Evolutionary conservation across 1,140 invertebrate species (phyloP).

Genomic region (Diorhabda carinulata): DNA sequence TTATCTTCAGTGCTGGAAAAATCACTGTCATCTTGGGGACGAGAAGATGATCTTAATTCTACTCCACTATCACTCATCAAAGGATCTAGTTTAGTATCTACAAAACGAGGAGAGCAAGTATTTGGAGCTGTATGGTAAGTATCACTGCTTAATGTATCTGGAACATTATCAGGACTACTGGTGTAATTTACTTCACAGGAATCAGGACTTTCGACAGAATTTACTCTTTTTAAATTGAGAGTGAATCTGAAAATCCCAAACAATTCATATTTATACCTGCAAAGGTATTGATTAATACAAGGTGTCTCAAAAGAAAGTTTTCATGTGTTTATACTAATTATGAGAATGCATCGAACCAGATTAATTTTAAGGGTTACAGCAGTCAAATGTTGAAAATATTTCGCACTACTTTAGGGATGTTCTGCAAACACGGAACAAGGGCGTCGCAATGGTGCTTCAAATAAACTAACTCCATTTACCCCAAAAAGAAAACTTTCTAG

Average conservation of each 20-base stretch:
- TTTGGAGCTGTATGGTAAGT: slow-evolving; percentile 72
- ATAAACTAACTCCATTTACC: no score
- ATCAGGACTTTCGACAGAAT: slow-evolving; percentile 38
- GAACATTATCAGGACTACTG: slow-evolving; percentile 31
- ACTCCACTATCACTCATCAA: slow-evolving; percentile 54
- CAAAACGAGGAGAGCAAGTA: slow-evolving; percentile 44
- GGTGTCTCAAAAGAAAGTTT: no score
- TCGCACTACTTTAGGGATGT: no score
- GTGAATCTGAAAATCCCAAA: slow-evolving; percentile 41
- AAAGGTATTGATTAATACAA: no score
- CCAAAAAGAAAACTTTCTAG: no score
- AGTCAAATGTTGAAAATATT: no score
- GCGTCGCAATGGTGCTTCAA: no score
- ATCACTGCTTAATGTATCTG: slow-evolving; percentile 54
- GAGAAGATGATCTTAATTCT: slow-evolving; percentile 39
- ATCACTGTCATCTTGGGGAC: slow-evolving; percentile 36
- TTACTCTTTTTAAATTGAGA: slow-evolving; percentile 45
- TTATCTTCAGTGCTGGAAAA: slow-evolving; percentile 44
- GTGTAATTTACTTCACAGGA: slow-evolving; percentile 33
- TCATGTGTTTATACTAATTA: no score
- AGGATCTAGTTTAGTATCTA: slow-evolving; percentile 25
- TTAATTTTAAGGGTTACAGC: no score
- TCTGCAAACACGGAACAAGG: no score
- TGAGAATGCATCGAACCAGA: no score
- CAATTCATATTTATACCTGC: no score